These are phyloP conservation scores for Arvicanthis niloticus DNA, from an alignment of 2,113 vertebrate genomes.

Conservation along the genomic window DNA sequence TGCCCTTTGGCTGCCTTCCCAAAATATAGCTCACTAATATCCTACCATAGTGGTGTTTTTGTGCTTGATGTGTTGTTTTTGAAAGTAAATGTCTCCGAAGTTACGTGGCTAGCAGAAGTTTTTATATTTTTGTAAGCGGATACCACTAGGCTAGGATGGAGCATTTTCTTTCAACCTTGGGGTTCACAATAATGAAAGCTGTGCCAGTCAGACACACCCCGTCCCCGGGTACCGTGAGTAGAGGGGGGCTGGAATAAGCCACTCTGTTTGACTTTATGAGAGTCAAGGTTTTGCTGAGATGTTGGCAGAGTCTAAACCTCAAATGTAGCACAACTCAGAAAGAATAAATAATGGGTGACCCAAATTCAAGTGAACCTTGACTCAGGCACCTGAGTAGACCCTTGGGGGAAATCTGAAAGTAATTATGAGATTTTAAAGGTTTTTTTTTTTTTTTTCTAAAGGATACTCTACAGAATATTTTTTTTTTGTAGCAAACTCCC, in stretches of 20 bases:
- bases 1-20: not conserved
- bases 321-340: not conserved
- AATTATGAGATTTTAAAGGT: not conserved
- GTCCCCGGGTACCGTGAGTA: not conserved
- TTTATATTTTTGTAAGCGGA: conserved; percentile 3
- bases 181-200: not conserved
- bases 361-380: not conserved
- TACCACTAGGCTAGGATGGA: not conserved
- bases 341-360: not conserved
- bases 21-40: not conserved
- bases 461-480: not conserved
- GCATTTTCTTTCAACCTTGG: not conserved
- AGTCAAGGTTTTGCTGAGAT: not conserved
- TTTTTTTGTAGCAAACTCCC: not conserved
- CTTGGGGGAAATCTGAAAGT: not conserved
- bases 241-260: not conserved
- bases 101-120: not conserved
- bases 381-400: not conserved
- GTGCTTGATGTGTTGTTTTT: not conserved
- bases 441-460: conserved; percentile 31
- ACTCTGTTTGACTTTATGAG: not conserved
- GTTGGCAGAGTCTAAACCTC: not conserved
- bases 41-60: not conserved
- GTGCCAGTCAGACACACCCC: not conserved
- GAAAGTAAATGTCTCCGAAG: conserved; percentile 9